Evolutionary conservation across 2,113 vertebrate species (phyloP).

Genomic region (Tonatia bakeri): DNA sequence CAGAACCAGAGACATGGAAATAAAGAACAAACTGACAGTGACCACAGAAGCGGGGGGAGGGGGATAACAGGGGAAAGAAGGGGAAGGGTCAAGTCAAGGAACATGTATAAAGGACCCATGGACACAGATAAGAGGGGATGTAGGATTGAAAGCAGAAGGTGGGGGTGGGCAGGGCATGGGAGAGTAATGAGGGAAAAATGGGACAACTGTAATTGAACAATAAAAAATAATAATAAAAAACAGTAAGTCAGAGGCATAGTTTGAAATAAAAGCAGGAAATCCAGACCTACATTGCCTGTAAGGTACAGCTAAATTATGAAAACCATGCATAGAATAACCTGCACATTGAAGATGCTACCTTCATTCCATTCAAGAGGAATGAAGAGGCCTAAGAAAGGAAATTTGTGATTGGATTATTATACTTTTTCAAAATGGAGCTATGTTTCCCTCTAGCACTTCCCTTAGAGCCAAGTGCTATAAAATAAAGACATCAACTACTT

Average conservation of each 20-base stretch:
- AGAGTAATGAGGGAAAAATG: too few relatives aligned
- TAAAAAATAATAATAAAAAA: neutral
- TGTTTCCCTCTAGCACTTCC: neutral
- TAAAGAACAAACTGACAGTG: too few relatives aligned
- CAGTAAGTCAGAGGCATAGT: neutral
- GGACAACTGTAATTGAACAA: too few relatives aligned
- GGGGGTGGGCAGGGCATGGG: too few relatives aligned
- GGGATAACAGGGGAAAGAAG: too few relatives aligned
- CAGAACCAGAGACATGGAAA: too few relatives aligned
- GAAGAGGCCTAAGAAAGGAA: neutral
- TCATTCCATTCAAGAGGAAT: neutral
- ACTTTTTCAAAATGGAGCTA: neutral
- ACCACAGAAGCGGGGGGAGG: too few relatives aligned
- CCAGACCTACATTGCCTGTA: neutral
- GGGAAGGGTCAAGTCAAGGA: too few relatives aligned
- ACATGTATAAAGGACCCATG: too few relatives aligned
- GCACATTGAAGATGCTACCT: neutral
- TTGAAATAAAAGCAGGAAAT: constrained; percentile 2
- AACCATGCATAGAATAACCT: constrained; percentile 25
- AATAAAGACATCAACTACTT: neutral
- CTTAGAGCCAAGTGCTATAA: neutral
- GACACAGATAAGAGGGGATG: too few relatives aligned
- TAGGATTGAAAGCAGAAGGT: too few relatives aligned
- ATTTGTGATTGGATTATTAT: neutral
- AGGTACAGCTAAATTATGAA: constrained; percentile 1